Evolutionary conservation across 1,140 invertebrate genomes (phyloP).

Genomic region (Hesperophylax magnus): DNA sequence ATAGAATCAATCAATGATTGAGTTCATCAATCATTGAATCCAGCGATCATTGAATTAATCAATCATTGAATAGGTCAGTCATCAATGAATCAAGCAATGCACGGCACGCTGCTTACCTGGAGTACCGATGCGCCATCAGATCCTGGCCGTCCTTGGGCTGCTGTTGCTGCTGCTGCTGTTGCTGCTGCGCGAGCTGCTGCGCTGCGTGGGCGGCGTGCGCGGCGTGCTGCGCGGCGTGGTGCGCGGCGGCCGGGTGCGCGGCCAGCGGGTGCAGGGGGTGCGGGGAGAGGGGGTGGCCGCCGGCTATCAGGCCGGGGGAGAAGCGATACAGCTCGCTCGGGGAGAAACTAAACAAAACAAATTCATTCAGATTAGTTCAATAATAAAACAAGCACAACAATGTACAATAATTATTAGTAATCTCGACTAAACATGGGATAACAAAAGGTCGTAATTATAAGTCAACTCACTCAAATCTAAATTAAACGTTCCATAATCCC

Average conservation of each 20-base stretch:
- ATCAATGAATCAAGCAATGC: too few relatives aligned
- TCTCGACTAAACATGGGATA: too few relatives aligned
- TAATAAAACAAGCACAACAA: too few relatives aligned
- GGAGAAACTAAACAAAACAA: background rate
- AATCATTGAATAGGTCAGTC: too few relatives aligned
- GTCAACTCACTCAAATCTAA: too few relatives aligned
- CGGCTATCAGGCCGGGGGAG: slow-evolving; percentile 77
- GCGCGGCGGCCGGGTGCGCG: slow-evolving; percentile 74
- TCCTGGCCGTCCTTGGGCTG: slow-evolving; percentile 63
- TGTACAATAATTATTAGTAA: too few relatives aligned
- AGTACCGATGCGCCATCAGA: slow-evolving; percentile 78
- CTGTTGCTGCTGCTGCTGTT: slow-evolving; percentile 60
- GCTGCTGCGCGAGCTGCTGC: background rate
- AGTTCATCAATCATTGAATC: too few relatives aligned
- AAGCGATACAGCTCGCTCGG: slow-evolving; percentile 88
- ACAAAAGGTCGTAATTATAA: too few relatives aligned
- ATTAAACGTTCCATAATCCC: too few relatives aligned
- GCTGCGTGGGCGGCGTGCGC: slow-evolving; percentile 78
- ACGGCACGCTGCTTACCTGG: slow-evolving; percentile 61
- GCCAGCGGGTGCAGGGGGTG: slow-evolving; percentile 70
- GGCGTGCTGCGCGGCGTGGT: slow-evolving; percentile 60
- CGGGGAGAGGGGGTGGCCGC: slow-evolving; percentile 77
- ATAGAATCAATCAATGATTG: too few relatives aligned
- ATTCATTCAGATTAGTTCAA: background rate
- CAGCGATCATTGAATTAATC: too few relatives aligned